These are phyloP conservation scores for Drosophila antonietae DNA, from an alignment of 2,888 invertebrate genomes.

Conservation along the genomic window DNA sequence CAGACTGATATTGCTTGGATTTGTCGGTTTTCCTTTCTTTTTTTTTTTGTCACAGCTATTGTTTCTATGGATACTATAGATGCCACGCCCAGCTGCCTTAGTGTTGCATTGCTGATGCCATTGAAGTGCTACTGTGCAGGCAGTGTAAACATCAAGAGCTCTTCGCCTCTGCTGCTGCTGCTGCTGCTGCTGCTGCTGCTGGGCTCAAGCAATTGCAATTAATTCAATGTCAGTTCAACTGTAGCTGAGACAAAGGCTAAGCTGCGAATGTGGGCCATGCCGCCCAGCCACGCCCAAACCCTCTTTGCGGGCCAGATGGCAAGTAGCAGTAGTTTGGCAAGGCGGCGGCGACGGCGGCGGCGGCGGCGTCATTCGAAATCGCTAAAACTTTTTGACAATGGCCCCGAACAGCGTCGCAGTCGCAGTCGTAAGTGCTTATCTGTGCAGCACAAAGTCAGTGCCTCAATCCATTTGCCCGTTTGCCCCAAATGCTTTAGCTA, in stretches of 20 bases:
- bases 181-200: slow-evolving; percentile 10
- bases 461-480: slow-evolving; percentile 58
- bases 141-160: slow-evolving; percentile 36
- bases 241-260: slow-evolving; percentile 63
- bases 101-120: background rate
- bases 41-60: background rate
- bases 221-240: slow-evolving; percentile 67
- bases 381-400: slow-evolving; percentile 69
- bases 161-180: background rate
- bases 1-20: background rate
- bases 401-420: slow-evolving; percentile 38
- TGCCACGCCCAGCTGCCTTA: slow-evolving; percentile 13
- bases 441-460: slow-evolving; percentile 56
- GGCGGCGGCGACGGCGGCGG: slow-evolving; percentile 26
- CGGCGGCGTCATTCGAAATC: slow-evolving; percentile 54
- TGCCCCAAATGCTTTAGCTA: slow-evolving; percentile 11
- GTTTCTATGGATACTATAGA: background rate
- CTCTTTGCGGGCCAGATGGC: slow-evolving; percentile 36
- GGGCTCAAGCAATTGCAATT: slow-evolving; percentile 55
- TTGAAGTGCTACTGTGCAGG: slow-evolving; percentile 22
- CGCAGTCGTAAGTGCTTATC: slow-evolving; percentile 54
- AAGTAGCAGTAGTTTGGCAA: slow-evolving; percentile 63
- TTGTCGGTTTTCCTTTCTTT: background rate
- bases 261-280: slow-evolving; percentile 28
- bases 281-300: background rate